Evolutionary conservation across 2,888 invertebrate species (phyloP).

Genomic region (Caenorhabditis sp.): DNA sequence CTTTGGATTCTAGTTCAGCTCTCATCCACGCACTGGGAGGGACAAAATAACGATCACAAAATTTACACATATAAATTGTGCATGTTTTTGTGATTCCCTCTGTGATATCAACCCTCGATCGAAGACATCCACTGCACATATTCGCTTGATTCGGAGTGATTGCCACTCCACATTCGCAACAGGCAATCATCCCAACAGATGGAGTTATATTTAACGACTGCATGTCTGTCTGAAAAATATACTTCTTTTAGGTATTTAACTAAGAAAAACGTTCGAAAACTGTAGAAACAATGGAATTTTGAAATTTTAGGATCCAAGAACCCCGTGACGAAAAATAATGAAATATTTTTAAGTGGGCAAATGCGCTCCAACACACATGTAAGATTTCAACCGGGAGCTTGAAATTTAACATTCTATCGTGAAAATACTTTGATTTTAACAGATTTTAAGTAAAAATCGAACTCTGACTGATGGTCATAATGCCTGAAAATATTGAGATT

Average conservation of each 20-base stretch:
- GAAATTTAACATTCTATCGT: too few relatives aligned
- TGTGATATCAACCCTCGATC: constrained; percentile 91
- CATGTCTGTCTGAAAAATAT: constrained; percentile 13
- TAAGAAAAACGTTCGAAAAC: background rate
- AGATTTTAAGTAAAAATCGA: too few relatives aligned
- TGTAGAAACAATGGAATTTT: background rate
- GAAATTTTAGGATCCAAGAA: constrained; percentile 6
- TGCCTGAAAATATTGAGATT: too few relatives aligned
- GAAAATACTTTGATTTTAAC: too few relatives aligned
- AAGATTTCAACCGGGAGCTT: background rate
- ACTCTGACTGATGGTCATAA: too few relatives aligned
- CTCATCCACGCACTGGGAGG: constrained; percentile 87
- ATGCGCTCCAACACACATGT: constrained; percentile 7
- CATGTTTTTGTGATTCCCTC: constrained; percentile 89
- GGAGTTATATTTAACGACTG: constrained; percentile 34
- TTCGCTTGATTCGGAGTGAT: constrained; percentile 96
- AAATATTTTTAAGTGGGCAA: constrained; percentile 1
- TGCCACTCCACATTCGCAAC: constrained; percentile 90
- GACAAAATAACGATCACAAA: constrained; percentile 80
- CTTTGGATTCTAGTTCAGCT: constrained; percentile 74
- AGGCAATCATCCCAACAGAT: constrained; percentile 73
- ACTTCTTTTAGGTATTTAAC: background rate
- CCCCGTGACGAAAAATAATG: background rate
- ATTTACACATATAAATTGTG: constrained; percentile 73
- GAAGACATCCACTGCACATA: constrained; percentile 93